A percentile compares a stretch with the other conserved stretches of the same genome.
phyloP scores from a whole-genome alignment of 2,113 vertebrate genomes.

The Pongo pygmaeus region DNA sequence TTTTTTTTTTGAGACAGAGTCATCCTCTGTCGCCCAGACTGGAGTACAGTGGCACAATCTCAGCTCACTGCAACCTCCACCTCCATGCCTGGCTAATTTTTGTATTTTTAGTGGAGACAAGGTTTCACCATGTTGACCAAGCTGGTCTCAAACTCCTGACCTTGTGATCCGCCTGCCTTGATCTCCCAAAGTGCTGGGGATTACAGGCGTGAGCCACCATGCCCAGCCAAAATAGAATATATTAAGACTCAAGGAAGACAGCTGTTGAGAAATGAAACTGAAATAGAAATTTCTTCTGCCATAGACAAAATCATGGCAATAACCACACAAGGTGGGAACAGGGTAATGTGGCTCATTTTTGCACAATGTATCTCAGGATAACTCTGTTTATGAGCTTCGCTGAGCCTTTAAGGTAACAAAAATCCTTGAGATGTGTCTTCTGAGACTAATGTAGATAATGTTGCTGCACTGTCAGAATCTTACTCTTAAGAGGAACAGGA shows the following conservation, averaged over 20 bases:
- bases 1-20: too few species aligned
- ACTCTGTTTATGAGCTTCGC: neutral
- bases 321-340: neutral
- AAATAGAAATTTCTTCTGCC: neutral
- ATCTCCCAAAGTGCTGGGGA: too few species aligned
- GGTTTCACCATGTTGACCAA: too few species aligned
- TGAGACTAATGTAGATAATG: accelerated
- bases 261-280: conserved; percentile 21
- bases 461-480: neutral
- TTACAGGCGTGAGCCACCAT: too few species aligned
- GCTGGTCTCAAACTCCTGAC: too few species aligned
- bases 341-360: neutral
- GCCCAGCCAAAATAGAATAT: neutral
- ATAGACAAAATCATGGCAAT: neutral
- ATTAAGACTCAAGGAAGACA: neutral
- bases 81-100: too few species aligned
- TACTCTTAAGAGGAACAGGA: conserved; percentile 48
- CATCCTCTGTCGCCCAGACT: too few species aligned
- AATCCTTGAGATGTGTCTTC: neutral
- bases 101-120: too few species aligned
- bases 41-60: too few species aligned
- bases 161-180: too few species aligned
- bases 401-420: neutral
- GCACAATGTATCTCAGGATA: accelerated
- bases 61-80: too few species aligned